These are phyloP conservation scores for Spodoptera frugiperda DNA, from an alignment of 1,140 invertebrate genomes.

Conservation along the genomic window DNA sequence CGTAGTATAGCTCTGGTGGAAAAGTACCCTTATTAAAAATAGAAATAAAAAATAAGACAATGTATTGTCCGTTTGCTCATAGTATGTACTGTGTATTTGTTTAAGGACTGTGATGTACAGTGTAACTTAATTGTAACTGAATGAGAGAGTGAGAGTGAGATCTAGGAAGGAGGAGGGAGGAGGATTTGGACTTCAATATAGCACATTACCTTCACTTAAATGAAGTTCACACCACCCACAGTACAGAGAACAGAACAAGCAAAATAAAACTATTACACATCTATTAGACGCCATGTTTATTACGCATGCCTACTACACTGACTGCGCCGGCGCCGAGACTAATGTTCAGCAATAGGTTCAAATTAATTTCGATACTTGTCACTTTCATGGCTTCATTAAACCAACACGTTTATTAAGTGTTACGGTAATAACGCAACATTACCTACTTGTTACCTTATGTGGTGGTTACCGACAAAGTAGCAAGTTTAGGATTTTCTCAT, in stretches of 20 bases:
- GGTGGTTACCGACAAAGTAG: background rate
- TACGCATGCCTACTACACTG: background rate
- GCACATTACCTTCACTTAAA: conserved; percentile 15
- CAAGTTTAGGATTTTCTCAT: no score
- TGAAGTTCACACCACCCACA: background rate
- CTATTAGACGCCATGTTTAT: conserved; percentile 2
- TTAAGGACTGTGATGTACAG: no score
- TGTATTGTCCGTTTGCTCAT: no score
- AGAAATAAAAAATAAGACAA: no score
- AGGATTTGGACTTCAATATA: background rate
- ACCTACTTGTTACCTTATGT: background rate
- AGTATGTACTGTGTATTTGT: no score
- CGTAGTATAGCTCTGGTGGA: no score
- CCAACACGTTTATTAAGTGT: background rate
- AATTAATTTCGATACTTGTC: background rate
- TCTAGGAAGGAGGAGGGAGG: no score
- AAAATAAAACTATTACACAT: conserved; percentile 5
- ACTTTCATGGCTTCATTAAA: background rate
- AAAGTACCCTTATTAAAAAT: no score
- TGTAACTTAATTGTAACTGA: no score
- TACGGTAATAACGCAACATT: background rate
- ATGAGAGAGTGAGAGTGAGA: background rate
- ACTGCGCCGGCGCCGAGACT: background rate
- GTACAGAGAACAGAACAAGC: background rate
- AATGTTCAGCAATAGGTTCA: background rate